These are phyloP conservation scores for Odobenus rosmarus DNA, from an alignment of 2,113 vertebrate species.

Conservation along the genomic window DNA sequence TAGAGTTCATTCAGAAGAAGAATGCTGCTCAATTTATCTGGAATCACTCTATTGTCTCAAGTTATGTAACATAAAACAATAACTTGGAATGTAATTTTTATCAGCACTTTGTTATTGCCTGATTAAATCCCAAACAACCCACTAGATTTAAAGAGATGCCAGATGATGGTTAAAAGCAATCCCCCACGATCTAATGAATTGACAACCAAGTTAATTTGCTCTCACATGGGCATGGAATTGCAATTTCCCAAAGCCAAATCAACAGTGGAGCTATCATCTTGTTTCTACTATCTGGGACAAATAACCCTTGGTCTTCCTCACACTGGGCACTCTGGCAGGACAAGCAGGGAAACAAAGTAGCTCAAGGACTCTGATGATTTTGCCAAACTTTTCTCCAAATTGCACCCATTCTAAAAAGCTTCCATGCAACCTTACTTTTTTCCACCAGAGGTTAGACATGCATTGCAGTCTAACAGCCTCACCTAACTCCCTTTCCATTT, in stretches of 20 bases:
- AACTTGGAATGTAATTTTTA: slow-evolving; percentile 38
- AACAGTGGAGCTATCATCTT: neutral
- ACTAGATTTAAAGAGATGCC: slow-evolving; percentile 18
- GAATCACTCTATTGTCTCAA: slow-evolving; percentile 37
- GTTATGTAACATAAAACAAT: slow-evolving; percentile 53
- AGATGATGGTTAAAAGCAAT: slow-evolving; percentile 51
- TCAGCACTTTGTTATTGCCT: slow-evolving; percentile 17
- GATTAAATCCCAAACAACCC: slow-evolving; percentile 44
- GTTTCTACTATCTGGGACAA: neutral
- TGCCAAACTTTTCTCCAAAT: neutral
- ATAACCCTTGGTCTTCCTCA: neutral
- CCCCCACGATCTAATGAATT: neutral
- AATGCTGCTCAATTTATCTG: slow-evolving; percentile 43
- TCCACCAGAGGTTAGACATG: neutral
- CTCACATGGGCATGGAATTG: neutral
- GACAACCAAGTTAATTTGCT: neutral
- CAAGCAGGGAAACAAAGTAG: neutral
- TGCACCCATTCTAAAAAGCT: neutral
- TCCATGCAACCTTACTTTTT: neutral
- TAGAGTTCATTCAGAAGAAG: slow-evolving; percentile 44
- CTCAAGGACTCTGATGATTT: neutral
- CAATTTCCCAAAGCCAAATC: neutral
- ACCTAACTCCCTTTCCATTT: neutral
- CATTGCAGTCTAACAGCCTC: neutral
- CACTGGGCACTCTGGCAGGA: neutral